A percentile compares a stretch with the other conserved stretches of the same genome.
phyloP scores from a whole-genome alignment of 2,113 vertebrate genomes.

The Balaenoptera acutorostrata region DNA sequence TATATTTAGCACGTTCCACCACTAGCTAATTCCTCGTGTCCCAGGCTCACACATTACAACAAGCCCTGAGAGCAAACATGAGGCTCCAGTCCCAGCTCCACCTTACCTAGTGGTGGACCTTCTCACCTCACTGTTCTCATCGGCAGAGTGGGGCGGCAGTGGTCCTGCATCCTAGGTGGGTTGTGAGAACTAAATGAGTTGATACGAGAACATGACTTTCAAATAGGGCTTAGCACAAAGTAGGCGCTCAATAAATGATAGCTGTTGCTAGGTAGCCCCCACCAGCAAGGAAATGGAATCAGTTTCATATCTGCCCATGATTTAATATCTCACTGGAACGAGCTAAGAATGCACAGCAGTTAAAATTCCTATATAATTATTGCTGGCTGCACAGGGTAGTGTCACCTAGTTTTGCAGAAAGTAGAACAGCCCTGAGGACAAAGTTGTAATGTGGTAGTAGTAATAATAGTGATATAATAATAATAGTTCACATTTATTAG shows the following conservation, averaged over 20 bases:
- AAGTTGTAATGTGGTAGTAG: neutral
- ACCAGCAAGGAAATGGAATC: neutral
- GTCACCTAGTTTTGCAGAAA: neutral
- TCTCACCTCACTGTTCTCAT: accelerated
- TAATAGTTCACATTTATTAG: slow-evolving; percentile 30
- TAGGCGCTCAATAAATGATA: accelerated
- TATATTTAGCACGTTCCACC: accelerated
- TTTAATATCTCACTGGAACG: neutral
- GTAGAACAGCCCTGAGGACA: slow-evolving; percentile 45
- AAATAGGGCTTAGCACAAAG: neutral
- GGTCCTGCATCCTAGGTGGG: neutral
- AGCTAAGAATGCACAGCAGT: neutral
- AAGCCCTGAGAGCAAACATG: accelerated
- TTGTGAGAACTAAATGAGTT: neutral
- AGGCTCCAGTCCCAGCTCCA: neutral
- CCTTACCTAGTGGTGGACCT: neutral
- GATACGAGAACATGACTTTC: accelerated
- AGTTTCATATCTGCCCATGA: neutral
- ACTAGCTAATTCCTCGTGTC: neutral
- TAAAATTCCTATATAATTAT: neutral
- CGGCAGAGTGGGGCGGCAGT: neutral
- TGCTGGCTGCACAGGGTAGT: neutral
- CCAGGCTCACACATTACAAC: accelerated
- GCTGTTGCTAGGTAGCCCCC: accelerated
- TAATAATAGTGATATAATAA: slow-evolving; percentile 11